A percentile compares a stretch with the other conserved stretches of the same genome.
Conservation (phyloP, 2,113 vertebrate genomes). For the Manacus vitellinus region DNA sequence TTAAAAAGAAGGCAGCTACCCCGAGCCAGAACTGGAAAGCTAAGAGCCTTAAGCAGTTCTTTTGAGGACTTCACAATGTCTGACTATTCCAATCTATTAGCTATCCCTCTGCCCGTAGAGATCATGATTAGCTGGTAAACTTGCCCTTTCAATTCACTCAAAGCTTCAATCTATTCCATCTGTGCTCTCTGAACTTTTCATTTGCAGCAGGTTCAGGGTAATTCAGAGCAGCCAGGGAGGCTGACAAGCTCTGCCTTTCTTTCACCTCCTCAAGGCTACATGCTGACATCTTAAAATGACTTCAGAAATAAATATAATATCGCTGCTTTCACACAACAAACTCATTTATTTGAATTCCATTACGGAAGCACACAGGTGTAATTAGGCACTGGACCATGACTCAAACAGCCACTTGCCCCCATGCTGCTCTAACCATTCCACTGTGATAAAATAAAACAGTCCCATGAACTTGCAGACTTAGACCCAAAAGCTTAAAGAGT, state of each 20-base stretch:
- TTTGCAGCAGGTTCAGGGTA: slow-evolving; percentile 51
- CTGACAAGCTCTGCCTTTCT: background rate
- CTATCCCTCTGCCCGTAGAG: background rate
- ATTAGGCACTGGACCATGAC: slow-evolving; percentile 8
- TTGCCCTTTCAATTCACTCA: slow-evolving; percentile 53
- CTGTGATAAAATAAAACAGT: background rate
- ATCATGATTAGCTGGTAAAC: slow-evolving; percentile 9
- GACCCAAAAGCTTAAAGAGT: background rate
- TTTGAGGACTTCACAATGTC: background rate
- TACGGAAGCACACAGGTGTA: slow-evolving; percentile 30
- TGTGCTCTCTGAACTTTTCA: slow-evolving; percentile 64
- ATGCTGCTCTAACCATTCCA: background rate
- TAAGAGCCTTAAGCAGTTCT: background rate
- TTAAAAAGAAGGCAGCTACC: background rate
- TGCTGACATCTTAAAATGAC: slow-evolving; percentile 42
- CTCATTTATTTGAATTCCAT: slow-evolving; percentile 55
- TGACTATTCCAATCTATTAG: background rate
- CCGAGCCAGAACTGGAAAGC: background rate
- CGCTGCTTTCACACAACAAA: slow-evolving; percentile 8
- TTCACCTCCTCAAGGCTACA: background rate
- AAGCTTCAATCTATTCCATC: slow-evolving; percentile 53
- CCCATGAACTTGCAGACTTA: background rate
- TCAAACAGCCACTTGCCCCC: slow-evolving; percentile 21
- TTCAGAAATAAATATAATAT: slow-evolving; percentile 57
- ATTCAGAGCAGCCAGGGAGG: slow-evolving; percentile 37